Base-by-base conservation (phyloP, 2,113 vertebrate genomes). In the Amblyopsis rosae region DNA sequence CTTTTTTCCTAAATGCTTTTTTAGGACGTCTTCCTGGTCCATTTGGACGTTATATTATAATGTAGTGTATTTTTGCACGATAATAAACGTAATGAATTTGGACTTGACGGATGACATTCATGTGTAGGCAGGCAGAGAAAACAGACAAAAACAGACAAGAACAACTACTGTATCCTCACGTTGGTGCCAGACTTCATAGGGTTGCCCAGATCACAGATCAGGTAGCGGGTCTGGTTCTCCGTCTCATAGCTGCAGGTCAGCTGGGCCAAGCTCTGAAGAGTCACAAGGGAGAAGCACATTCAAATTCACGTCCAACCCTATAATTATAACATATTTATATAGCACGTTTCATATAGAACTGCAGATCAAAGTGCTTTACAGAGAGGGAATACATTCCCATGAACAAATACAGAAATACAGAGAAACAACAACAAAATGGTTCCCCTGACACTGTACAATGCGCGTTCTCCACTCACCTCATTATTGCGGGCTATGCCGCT, bases 201-300 rank as follows among this genome's bases (percentile, higher is more conserved):
- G 88, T 96, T 97, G 57, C 96, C 96, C 75, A 97, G 82, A 85
- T 96, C 95, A 79, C 96, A 97, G 86, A 94, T 94, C 59, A 96
- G 92, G 57, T 92, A 91, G 32, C 93, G 91, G 49, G 95, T 96
- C 77, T 95, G 92, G 63, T 96, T 96, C 87, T 94, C 93, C 0
- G 91, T 88, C 7, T 90, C 93, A 17, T 95, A 96, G 79, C 91
- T 94, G 77, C 96, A 97, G 72, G 92, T 94, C 60, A 96, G 90
- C 90, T 93, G 91, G 26, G 93, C 86, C 72, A 96, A 89, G 70
- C 93, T 96, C 96, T 97, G 86, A 45, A 72, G 47, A 59, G 12
- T 59, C 3, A 59, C 16, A 32, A 45, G 3, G 9, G n/a, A 61
- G 59, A 65, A 0, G 46, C 4, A 2, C 19, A 55, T 16, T 55